Evolutionary conservation across 2,113 vertebrate genomes (phyloP), one percentile per base, ranked within the genome.

Genomic region (Okapia johnstoni): DNA sequence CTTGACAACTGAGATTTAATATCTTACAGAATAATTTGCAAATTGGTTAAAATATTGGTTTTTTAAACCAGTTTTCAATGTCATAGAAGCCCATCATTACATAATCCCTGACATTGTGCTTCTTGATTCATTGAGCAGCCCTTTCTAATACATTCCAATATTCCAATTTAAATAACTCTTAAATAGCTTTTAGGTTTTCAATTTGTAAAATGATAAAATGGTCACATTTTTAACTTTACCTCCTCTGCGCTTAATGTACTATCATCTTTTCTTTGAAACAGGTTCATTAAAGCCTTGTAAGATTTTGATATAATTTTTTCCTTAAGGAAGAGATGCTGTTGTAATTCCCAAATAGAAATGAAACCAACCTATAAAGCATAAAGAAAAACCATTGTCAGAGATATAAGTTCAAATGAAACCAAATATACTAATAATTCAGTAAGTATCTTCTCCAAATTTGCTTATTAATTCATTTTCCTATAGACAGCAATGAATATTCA

Each of bases 281-380:
- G 97, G 63, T 99, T 98, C 91, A 98, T 95, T 25, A 99, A 98
- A 79, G 98, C 98, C 96, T 95, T 98, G 80, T 99, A 98, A 30
- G 99, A 99, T 96, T 99, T 99, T 96, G 98, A 98, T 43, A 99
- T 90, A 79, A 99, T 98, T 92, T 96, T 98, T 58, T 99, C 99
- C 98, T 99, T 99, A 96, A 99, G 98, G 87, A 96, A 43, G 94
- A 99, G 95, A 97, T 99, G 99, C 60, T 99, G 97, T 88, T 99
- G 98, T 83, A 99, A 98, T 80, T 99, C 98, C 98, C 97, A 98
- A 95, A 99, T 97, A 93, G 98, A 98, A 40, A 96, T 96, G 96
- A 98, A 96, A 81, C 99, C 99, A 90, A 98, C 99, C 99, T 99
- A 93, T 94, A 97, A 97, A 97, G 96, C 21, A 97, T 9, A 97